These are phyloP conservation scores for Nematostella vectensis DNA, from an alignment of 92 coral and sea anemone species.

Conservation along the genomic window DNA sequence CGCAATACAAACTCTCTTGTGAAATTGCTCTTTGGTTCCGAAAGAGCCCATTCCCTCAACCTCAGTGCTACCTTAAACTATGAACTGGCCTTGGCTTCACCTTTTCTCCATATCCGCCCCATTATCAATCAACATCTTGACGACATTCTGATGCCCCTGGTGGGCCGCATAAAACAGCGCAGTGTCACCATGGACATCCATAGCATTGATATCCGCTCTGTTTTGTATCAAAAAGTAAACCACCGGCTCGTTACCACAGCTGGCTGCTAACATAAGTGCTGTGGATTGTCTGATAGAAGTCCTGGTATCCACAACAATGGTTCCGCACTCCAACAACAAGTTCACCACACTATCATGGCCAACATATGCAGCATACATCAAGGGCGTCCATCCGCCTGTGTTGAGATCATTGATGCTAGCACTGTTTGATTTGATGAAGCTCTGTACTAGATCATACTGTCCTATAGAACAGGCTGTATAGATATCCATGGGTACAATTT, in stretches of 20 bases:
- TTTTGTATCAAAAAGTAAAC: conserved; percentile 60
- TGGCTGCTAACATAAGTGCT: conserved; percentile 79
- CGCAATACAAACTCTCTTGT: too few relatives aligned
- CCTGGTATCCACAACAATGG: conserved; percentile 46
- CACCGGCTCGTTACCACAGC: conserved; percentile 78
- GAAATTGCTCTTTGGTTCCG: too few relatives aligned
- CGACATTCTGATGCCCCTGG: conserved; percentile 70
- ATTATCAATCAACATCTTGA: conserved; percentile 55
- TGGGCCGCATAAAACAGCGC: conserved; percentile 72
- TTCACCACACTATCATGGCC: conserved; percentile 73
- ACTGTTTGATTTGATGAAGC: conserved; percentile 37
- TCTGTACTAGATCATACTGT: conserved; percentile 48
- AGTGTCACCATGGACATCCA: conserved; percentile 58
- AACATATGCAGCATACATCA: conserved; percentile 87
- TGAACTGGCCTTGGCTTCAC: too few relatives aligned
- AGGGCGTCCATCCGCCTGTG: conserved; percentile 86
- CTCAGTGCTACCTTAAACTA: too few relatives aligned
- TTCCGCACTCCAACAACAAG: conserved; percentile 41
- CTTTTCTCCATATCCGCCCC: conserved; percentile 71
- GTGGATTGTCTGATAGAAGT: conserved; percentile 50
- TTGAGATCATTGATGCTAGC: conserved; percentile 48
- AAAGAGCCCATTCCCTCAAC: too few relatives aligned
- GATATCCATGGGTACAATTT: conserved; percentile 57
- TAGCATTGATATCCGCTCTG: conserved; percentile 70
- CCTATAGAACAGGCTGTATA: conserved; percentile 85